Percentiles rank a stretch among this genome's conserved stretches.
Conservation (phyloP, 2,797 vertebrate genomes). For the Enteromius trimaculatus region DNA sequence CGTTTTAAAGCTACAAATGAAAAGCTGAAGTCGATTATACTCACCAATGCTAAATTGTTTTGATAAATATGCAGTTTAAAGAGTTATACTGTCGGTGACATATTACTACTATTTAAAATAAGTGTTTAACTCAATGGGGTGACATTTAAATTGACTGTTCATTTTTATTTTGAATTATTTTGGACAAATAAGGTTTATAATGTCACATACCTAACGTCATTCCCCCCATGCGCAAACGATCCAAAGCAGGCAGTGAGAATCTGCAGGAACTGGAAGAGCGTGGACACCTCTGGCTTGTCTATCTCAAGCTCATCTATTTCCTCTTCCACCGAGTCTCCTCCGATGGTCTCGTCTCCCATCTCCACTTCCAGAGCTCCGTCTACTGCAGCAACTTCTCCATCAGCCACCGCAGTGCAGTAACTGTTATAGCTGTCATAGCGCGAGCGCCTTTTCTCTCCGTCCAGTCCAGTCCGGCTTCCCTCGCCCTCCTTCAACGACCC, state of each 20-base stretch:
- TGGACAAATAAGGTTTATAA: neutral
- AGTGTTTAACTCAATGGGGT: neutral
- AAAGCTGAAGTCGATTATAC: neutral
- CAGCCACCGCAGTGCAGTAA: constrained; percentile 85
- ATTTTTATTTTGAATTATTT: neutral
- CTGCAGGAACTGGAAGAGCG: constrained; percentile 95
- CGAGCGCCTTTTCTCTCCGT: constrained; percentile 80
- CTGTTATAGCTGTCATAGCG: constrained; percentile 93
- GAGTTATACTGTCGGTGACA: neutral
- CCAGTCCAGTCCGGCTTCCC: constrained; percentile 69
- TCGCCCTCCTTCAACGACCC: constrained; percentile 84
- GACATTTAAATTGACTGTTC: neutral
- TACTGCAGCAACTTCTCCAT: constrained; percentile 62
- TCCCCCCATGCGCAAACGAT: constrained; percentile 96
- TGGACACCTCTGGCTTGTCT: constrained; percentile 88
- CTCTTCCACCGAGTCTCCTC: constrained; percentile 76
- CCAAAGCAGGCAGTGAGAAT: constrained; percentile 98
- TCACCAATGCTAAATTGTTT: neutral
- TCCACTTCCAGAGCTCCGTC: constrained; percentile 28
- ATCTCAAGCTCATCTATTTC: constrained; percentile 82
- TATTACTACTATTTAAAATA: neutral
- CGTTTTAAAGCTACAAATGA: too few relatives aligned
- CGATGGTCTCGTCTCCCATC: constrained; percentile 59
- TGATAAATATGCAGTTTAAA: neutral
- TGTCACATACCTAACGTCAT: constrained; percentile 88